phyloP scores from a whole-genome alignment of 2,888 invertebrate species.

The Palloptera scutellata region DNA sequence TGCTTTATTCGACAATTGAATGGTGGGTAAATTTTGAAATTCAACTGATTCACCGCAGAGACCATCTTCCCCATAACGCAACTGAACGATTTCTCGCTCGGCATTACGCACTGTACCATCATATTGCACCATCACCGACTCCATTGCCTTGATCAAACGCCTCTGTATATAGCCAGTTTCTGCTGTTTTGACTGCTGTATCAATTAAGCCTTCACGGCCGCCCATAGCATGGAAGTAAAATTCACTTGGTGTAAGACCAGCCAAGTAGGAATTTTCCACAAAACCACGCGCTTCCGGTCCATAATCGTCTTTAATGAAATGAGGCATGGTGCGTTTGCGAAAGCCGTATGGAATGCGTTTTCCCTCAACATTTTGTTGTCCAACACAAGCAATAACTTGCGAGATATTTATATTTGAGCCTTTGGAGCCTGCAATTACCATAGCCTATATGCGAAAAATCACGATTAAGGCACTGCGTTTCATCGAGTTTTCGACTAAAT shows the following conservation, averaged over 20 bases:
- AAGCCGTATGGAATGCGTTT: constrained; percentile 99
- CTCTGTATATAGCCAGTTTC: constrained; percentile 99
- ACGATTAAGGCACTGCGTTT: too few species aligned
- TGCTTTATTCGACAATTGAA: constrained; percentile 75
- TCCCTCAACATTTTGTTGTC: constrained; percentile 99
- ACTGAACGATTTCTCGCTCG: constrained; percentile 87
- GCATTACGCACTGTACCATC: constrained; percentile 96
- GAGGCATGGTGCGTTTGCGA: constrained; percentile 93
- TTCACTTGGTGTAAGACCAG: constrained; percentile 95
- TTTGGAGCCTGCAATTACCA: constrained; percentile 98
- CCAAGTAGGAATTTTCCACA: constrained; percentile 97
- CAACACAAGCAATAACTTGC: constrained; percentile 98
- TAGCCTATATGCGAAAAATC: constrained; percentile 70
- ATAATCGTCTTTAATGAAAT: constrained; percentile 99
- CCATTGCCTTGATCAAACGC: constrained; percentile 97
- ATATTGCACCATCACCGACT: constrained; percentile 95
- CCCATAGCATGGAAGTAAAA: constrained; percentile 99
- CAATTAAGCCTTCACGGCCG: constrained; percentile 98
- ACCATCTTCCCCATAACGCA: constrained; percentile 95
- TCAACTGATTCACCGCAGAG: constrained; percentile 93
- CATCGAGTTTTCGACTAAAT: too few species aligned
- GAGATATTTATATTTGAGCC: constrained; percentile 99
- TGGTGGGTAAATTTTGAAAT: constrained; percentile 81
- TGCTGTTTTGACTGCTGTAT: constrained; percentile 98
- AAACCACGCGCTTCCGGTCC: constrained; percentile 98